Base-by-base conservation (phyloP, 1,140 invertebrate species). In the Macrobrachium rosenbergii region DNA sequence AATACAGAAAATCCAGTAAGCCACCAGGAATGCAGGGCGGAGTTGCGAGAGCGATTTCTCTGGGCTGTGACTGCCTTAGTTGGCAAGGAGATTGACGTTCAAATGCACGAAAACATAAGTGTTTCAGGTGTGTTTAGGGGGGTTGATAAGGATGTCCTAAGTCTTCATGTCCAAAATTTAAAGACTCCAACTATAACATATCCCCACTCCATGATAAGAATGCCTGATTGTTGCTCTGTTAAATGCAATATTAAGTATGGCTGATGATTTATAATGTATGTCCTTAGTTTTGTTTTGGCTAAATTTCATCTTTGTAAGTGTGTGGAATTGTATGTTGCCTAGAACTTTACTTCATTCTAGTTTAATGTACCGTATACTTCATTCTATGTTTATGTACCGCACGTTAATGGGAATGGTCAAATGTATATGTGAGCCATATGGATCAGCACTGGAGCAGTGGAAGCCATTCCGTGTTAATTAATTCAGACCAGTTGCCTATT, bases 1-100 rank as follows among this genome's bases (percentile, higher is more conserved):
- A 12, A 12, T 10, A 52, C 52, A 52, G 52, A 52, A 52, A 8
- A 12, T 52, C 52, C 12, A 52, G 52, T 12, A 19, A 37, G 69
- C 23, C 69, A 17, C n/a, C 82, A 83, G 62, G 69, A 76, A 19
- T 83, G 82, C 59, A 58, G 82, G 43, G 82, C 82, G 17, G 82
- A 83, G 7, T 69, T 83, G 28, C 58, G 82, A 2, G 82, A 83
- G 43, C 58, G 82, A 63, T 83, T 83, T 43, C 58, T 83, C 6
- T 83, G 82, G 82, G 82, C 82, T 14, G 52, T 83, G 23, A 63
- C 82, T 17, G 62, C 82, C 10, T 69, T 83, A 10, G 64, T 63
- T 17, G 82, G 82, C 8, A 73, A 76, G 59, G 69, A 76, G 43
- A 37, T 59, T 8, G 62, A 45, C 12, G 52, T 83, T 19, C 59